Evolutionary conservation across 2,888 invertebrate species (phyloP), one percentile per base, ranked within the genome.

Genomic region (Ophion obscuratus): DNA sequence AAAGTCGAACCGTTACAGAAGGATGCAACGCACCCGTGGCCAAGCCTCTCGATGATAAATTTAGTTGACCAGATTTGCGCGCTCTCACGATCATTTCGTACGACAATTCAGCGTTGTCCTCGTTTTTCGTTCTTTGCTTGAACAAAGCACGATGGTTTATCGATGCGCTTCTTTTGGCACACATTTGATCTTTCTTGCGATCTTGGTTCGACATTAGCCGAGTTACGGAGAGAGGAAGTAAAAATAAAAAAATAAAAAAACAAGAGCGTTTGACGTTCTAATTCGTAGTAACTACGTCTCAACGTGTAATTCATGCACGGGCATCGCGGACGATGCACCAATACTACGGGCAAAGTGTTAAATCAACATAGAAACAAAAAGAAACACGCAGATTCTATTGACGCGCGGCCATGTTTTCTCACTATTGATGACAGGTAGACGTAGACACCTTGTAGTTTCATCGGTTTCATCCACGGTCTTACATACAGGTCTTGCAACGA

Each of bases 1-100:
- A 20, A 20, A n/a, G 10, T 61, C 14, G 24, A 61, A 24, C 24
- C 27, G 40, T 61, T 10, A 83, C 77, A 74, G 40, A 86, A 83
- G 61, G 71, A 31, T 83, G 78, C 7, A 47, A 86, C 90, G 93
- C 94, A 97, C 98, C 97, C 94, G 96, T 95, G 71, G 96, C 95
- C 88, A 98, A 94, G 89, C 96, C 97, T 92, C 96, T 96, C 88
- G 97, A 96, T 81, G 97, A 96, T 89, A 98, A 95, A 95, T 97
- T 97, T 64, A 98, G 95, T 89, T 96, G 96, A 27, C 98, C 98
- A 87, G 97, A 96, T 92, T 96, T 96, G 91, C 97, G 96, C 4
- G 98, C 97, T 88, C 96, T 96, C 94, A 97, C 97, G 81, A 98
- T 95, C 90, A 98, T 94, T 74, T 96, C 96, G 81, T 95, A 95